These are phyloP conservation scores for Carcinoscorpius rotundicauda DNA, from an alignment of 1,140 invertebrate species.

Conservation along the genomic window DNA sequence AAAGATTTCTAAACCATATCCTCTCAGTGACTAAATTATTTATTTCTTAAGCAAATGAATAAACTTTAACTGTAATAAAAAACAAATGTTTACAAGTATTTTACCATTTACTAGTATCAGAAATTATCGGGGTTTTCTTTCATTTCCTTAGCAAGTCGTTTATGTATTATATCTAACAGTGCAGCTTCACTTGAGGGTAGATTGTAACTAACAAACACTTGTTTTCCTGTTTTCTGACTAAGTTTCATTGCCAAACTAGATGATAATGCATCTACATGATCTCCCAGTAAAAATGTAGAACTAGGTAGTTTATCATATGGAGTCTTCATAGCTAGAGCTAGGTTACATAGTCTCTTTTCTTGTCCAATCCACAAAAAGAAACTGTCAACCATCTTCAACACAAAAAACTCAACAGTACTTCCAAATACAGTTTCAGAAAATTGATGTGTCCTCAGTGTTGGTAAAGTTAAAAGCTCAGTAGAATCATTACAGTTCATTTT, in stretches of 20 bases:
- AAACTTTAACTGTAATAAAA: too few relatives aligned
- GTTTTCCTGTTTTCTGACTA: constrained; percentile 11
- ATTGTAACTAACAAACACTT: constrained; percentile 19
- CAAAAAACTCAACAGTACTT: constrained; percentile 4
- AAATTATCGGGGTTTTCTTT: constrained; percentile 6
- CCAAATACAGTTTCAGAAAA: constrained; percentile 7
- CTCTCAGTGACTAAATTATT: too few relatives aligned
- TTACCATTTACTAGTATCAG: too few relatives aligned
- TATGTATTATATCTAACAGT: neutral
- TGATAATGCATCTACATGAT: constrained; percentile 4
- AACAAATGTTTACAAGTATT: too few relatives aligned
- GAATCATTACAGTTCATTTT: too few relatives aligned
- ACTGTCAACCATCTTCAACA: constrained; percentile 13
- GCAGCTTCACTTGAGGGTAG: constrained; percentile 4
- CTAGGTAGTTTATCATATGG: constrained; percentile 2
- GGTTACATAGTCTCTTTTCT: constrained; percentile 2
- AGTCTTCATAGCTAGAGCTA: constrained; percentile 12
- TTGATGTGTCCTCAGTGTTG: neutral
- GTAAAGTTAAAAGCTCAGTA: too few relatives aligned
- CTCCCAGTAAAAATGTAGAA: constrained; percentile 7
- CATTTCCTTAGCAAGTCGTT: constrained; percentile 12
- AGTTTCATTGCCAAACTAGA: constrained; percentile 7
- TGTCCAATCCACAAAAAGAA: constrained; percentile 18
- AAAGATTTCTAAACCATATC: too few relatives aligned
- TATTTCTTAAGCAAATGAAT: too few relatives aligned